A percentile compares a stretch with the other conserved stretches of the same genome.
Evolutionary conservation across 1,140 invertebrate species (phyloP).

Genomic region (Drosophila athabasca): DNA sequence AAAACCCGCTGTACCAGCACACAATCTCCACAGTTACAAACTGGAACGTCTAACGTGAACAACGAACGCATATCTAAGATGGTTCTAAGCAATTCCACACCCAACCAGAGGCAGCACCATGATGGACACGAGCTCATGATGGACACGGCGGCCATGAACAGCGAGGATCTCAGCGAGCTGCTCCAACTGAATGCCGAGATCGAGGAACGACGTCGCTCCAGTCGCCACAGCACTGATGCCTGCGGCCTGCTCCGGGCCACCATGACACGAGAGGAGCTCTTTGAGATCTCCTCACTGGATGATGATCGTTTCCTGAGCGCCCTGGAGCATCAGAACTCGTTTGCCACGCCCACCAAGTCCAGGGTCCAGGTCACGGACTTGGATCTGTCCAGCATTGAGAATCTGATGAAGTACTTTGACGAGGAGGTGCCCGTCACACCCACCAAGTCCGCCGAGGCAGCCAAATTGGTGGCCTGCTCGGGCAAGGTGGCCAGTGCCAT

Average conservation of each 20-base stretch:
- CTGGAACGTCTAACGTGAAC: slow-evolving; percentile 70
- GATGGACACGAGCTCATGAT: slow-evolving; percentile 41
- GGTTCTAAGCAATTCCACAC: slow-evolving; percentile 72
- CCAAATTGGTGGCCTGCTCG: slow-evolving; percentile 8
- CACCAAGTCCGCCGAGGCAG: slow-evolving; percentile 27
- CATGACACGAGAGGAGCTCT: slow-evolving; percentile 75
- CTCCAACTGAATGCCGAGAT: slow-evolving; percentile 68
- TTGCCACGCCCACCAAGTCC: slow-evolving; percentile 13
- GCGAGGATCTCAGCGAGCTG: slow-evolving; percentile 57
- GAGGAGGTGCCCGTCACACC: slow-evolving; percentile 73
- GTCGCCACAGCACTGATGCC: slow-evolving; percentile 22
- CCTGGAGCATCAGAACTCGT: slow-evolving; percentile 71
- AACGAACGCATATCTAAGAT: slow-evolving; percentile 46
- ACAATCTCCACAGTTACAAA: slow-evolving; percentile 58
- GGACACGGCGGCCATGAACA: slow-evolving; percentile 67
- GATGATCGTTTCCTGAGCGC: slow-evolving; percentile 71
- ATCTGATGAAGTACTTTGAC: slow-evolving; percentile 79
- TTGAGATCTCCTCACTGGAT: slow-evolving; percentile 67
- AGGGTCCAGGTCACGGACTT: slow-evolving; percentile 53
- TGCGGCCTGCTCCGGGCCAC: slow-evolving; percentile 59
- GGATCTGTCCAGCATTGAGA: slow-evolving; percentile 73
- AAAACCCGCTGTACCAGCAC: slow-evolving; percentile 8
- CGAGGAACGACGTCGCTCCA: slow-evolving; percentile 52
- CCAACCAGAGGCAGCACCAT: slow-evolving; percentile 44
- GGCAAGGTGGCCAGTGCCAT: slow-evolving; percentile 73